Conservation (phyloP, 2,113 vertebrate genomes). For the Halichoerus grypus region DNA sequence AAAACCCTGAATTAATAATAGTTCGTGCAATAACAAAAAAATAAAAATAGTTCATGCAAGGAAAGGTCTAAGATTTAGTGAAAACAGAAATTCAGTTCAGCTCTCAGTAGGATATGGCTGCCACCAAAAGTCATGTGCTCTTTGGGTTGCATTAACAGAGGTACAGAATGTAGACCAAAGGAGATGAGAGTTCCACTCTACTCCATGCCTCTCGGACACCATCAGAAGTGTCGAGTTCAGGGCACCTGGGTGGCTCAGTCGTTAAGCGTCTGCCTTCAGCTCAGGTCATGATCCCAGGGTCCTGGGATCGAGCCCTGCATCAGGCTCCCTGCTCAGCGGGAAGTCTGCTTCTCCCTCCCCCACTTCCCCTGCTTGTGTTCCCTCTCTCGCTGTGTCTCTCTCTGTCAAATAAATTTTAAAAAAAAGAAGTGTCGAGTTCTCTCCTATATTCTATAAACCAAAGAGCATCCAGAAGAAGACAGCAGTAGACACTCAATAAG, state of each 20-base stretch:
- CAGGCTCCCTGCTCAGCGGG: no score
- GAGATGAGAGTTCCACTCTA: background rate
- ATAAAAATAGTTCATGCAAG: background rate
- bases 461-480: background rate
- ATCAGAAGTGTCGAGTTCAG: background rate
- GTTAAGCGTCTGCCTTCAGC: no score
- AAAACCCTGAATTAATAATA: background rate
- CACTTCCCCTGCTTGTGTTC: no score
- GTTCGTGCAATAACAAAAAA: background rate
- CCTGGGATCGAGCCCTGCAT: no score
- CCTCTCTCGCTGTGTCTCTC: no score
- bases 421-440: background rate
- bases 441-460: background rate
- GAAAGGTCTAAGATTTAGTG: conserved; percentile 5
- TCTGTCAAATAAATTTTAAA: no score
- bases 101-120: background rate
- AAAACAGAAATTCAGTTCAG: conserved; percentile 43
- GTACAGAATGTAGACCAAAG: background rate
- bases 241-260: no score
- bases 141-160: conserved; percentile 19
- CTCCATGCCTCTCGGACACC: background rate
- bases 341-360: no score
- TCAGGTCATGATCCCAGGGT: no score
- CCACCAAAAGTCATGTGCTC: background rate
- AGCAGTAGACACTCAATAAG: background rate